Conservation (phyloP, 2,113 vertebrate species). For the Orientallactaga bullata region DNA sequence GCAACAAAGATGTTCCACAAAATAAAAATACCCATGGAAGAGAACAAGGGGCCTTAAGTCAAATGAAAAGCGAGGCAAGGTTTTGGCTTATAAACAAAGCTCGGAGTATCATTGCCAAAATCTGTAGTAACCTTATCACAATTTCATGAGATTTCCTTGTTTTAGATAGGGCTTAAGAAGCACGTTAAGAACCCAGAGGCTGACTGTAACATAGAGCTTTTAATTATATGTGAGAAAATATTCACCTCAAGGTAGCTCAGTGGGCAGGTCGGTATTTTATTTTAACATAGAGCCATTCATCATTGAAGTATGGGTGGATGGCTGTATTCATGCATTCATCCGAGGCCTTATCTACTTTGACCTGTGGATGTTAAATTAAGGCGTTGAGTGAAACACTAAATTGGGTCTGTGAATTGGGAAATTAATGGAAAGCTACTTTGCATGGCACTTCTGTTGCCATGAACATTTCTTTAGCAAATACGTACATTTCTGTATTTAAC, state of each 20-base stretch:
- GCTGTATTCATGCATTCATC: background rate
- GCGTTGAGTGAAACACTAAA: background rate
- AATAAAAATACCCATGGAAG: background rate
- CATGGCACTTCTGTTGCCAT: background rate
- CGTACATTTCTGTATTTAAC: background rate
- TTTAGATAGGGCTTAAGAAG: background rate
- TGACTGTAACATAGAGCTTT: background rate
- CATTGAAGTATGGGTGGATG: background rate
- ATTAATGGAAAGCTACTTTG: background rate
- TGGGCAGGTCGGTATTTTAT: background rate
- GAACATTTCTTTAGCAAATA: background rate
- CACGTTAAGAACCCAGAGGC: too few relatives aligned
- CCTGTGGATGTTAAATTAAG: background rate
- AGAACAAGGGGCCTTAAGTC: background rate
- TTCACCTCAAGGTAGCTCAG: background rate
- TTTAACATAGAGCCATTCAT: background rate
- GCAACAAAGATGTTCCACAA: background rate
- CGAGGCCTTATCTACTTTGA: background rate
- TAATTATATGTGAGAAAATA: conserved; percentile 1
- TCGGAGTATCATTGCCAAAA: background rate
- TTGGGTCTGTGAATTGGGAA: background rate
- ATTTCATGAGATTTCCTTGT: conserved; percentile 3
- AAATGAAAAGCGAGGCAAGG: background rate
- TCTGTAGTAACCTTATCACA: background rate
- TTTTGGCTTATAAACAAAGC: background rate